These are phyloP conservation scores for Vicugna pacos DNA, from an alignment of 2,113 vertebrate species.

Conservation along the genomic window DNA sequence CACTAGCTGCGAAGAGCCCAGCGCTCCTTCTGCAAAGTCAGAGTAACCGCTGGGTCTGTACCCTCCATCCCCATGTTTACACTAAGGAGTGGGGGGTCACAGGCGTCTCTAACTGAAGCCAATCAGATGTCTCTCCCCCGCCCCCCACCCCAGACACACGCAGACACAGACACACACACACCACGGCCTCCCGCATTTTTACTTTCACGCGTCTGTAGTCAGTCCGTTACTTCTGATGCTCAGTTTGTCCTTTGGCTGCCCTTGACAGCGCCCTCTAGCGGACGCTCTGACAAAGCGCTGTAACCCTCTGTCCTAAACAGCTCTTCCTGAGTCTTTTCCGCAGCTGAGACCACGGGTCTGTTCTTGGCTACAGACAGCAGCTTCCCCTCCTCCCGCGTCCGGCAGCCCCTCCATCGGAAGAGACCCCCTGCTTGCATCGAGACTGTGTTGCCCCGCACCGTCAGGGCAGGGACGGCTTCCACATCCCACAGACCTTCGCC, in stretches of 20 bases:
- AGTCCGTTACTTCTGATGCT: background rate
- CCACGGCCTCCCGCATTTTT: background rate
- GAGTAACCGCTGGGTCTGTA: background rate
- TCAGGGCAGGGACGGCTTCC: background rate
- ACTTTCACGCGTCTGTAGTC: background rate
- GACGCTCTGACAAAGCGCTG: background rate
- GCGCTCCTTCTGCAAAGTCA: background rate
- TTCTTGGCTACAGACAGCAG: background rate
- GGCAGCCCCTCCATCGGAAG: background rate
- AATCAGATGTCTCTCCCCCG: background rate
- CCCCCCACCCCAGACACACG: background rate
- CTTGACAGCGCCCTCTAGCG: background rate
- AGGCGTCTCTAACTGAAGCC: background rate
- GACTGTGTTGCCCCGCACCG: background rate
- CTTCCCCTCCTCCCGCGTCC: accelerated
- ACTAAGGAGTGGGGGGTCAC: background rate
- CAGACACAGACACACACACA: background rate
- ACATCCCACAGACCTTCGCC: background rate
- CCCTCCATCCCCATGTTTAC: background rate
- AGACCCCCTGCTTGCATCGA: background rate
- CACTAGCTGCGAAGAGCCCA: background rate
- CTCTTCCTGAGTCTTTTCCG: background rate
- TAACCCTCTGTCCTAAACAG: background rate
- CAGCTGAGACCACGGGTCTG: background rate
- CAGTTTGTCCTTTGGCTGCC: background rate